Evolutionary conservation across 1,140 invertebrate genomes (phyloP).

Genomic region (Brachionus sp.): DNA sequence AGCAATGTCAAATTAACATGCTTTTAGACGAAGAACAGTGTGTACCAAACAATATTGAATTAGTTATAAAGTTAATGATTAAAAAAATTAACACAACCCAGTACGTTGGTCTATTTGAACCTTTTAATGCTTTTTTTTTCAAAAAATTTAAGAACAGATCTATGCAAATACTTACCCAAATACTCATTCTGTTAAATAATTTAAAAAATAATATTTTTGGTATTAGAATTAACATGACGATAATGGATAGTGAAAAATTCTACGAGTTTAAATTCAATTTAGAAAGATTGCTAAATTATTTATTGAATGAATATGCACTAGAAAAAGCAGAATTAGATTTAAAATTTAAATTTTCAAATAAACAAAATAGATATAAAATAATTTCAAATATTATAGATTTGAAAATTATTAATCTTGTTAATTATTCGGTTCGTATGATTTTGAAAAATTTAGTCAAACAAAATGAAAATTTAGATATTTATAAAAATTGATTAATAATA

Average conservation of each 20-base stretch:
- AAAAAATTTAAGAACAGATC: slow-evolving; percentile 23
- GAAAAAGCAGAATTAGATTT: background rate
- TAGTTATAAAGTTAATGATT: background rate
- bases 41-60: background rate
- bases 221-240: background rate
- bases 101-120: background rate
- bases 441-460: slow-evolving; percentile 1
- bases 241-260: background rate
- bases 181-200: slow-evolving; percentile 41
- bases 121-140: background rate
- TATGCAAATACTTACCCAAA: slow-evolving; percentile 25
- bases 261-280: slow-evolving; percentile 28
- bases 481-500: background rate
- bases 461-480: background rate
- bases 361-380: background rate
- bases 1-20: slow-evolving; percentile 1
- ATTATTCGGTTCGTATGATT: background rate
- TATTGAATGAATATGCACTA: slow-evolving; percentile 4
- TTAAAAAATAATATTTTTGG: background rate
- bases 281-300: slow-evolving; percentile 33
- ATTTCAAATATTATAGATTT: background rate
- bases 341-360: background rate
- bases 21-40: slow-evolving; percentile 19
- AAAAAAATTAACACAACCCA: background rate
- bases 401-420: background rate